Percentiles rank a stretch among this genome's conserved stretches.
These are phyloP conservation scores for Pelagia noctiluca DNA, from an alignment of 30 jellyfish, hydroid and myxozoan species.

Conservation along the genomic window DNA sequence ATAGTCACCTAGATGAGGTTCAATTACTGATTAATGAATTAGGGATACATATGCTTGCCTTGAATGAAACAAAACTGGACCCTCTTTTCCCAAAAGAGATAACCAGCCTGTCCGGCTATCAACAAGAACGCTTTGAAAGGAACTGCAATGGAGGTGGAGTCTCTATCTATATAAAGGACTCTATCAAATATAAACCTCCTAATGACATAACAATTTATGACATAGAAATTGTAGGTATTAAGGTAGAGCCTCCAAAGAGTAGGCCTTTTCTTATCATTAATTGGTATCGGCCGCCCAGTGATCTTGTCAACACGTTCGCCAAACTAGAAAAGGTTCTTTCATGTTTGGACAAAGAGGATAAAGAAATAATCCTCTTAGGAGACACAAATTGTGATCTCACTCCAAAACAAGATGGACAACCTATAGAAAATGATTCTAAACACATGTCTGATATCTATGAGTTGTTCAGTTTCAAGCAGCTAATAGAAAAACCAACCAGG, in stretches of 20 bases:
- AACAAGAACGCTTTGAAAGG: slow-evolving; percentile 4
- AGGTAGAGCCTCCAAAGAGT: slow-evolving; percentile 28
- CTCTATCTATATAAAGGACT: slow-evolving; percentile 33
- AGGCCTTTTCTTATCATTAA: slow-evolving; percentile 30
- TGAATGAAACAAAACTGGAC: slow-evolving; percentile 47
- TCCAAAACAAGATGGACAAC: background rate
- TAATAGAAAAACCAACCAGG: slow-evolving; percentile 46
- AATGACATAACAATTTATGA: slow-evolving; percentile 14
- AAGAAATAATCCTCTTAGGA: slow-evolving; percentile 46
- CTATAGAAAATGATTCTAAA: background rate
- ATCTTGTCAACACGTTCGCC: slow-evolving; percentile 19
- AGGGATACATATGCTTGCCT: slow-evolving; percentile 30
- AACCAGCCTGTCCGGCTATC: background rate
- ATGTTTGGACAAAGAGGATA: slow-evolving; percentile 43
- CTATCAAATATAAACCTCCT: slow-evolving; percentile 22
- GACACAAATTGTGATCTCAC: slow-evolving; percentile 44
- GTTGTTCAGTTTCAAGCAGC: slow-evolving; percentile 11
- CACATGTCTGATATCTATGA: background rate
- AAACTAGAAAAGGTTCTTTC: slow-evolving; percentile 33
- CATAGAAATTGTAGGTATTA: slow-evolving; percentile 24
- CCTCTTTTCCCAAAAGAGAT: slow-evolving; percentile 14
- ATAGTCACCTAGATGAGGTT: background rate
- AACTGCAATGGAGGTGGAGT: slow-evolving; percentile 37
- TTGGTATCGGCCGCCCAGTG: slow-evolving; percentile 59
- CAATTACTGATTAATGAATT: background rate